A percentile compares a stretch with the other conserved stretches of the same genome.
Conservation (phyloP, 2,113 vertebrate genomes). For the Pithys albifrons region DNA sequence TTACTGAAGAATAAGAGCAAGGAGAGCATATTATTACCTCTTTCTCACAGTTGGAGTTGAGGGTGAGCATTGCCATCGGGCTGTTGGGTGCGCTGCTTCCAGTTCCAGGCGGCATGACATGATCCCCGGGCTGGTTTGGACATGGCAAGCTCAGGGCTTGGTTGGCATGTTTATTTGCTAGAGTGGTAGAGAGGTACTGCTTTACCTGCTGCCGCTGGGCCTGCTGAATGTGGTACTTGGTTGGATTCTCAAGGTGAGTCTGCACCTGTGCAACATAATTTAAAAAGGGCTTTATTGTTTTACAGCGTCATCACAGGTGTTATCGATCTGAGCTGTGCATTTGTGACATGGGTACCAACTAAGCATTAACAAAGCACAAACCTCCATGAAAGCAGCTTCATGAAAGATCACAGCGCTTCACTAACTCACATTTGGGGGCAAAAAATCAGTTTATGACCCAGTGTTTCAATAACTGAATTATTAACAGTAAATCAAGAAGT, state of each 20-base stretch:
- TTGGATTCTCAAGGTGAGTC: constrained; percentile 94
- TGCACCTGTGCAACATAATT: constrained; percentile 82
- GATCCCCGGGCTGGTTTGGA: constrained; percentile 90
- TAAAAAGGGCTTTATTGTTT: background rate
- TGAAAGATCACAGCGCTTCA: background rate
- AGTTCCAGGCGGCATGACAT: constrained; percentile 92
- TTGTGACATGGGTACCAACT: background rate
- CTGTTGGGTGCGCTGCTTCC: constrained; percentile 99
- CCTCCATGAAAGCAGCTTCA: background rate
- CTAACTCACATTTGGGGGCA: background rate
- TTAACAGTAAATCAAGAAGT: background rate
- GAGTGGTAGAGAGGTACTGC: constrained; percentile 94
- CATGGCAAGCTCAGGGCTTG: constrained; percentile 94
- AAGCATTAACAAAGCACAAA: background rate
- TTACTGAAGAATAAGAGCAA: fast-evolving
- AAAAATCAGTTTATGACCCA: background rate
- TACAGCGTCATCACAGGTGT: background rate
- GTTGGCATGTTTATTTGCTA: constrained; percentile 90
- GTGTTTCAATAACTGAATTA: background rate
- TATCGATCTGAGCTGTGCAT: background rate
- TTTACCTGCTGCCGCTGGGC: constrained; percentile 96
- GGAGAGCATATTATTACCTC: constrained; percentile 78
- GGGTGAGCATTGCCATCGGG: constrained; percentile 97
- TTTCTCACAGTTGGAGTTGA: constrained; percentile 91
- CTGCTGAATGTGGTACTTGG: constrained; percentile 97